Conservation (phyloP, 2,888 invertebrate genomes). For the Nephrocerus scutellatus region DNA sequence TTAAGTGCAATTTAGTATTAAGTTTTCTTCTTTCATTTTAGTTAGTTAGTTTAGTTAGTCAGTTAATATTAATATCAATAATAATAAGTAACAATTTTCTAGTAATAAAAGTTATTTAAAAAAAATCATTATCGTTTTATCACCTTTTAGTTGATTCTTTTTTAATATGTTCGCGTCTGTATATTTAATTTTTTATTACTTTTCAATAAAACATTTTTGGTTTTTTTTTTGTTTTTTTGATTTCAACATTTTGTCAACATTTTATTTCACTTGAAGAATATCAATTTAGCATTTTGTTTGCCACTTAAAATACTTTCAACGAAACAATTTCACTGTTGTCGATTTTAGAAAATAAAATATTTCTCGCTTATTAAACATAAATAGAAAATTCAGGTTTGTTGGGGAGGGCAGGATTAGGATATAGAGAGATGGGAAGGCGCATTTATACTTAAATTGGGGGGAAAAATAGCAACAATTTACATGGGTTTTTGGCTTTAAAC, state of each 20-base stretch:
- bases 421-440: too few species aligned
- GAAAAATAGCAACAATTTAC: too few species aligned
- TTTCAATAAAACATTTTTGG: background rate
- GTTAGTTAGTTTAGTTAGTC: too few species aligned
- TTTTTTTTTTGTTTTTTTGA: background rate
- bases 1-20: too few species aligned
- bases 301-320: background rate
- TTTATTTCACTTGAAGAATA: background rate
- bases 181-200: conserved; percentile 3
- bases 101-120: conserved; percentile 22
- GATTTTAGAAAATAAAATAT: background rate
- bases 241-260: background rate
- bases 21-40: too few species aligned
- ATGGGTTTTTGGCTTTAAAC: too few species aligned
- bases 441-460: too few species aligned
- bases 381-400: too few species aligned
- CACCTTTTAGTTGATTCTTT: conserved; percentile 19
- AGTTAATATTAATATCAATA: too few species aligned
- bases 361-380: background rate
- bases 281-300: background rate
- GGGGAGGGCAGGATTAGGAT: too few species aligned
- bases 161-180: conserved; percentile 5
- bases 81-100: too few species aligned
- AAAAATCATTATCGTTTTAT: conserved; percentile 23
- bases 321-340: background rate